A percentile compares a stretch with the other conserved stretches of the same genome.
phyloP scores from a whole-genome alignment of 2,797 vertebrate genomes.

The Sarcophilus harrisii region DNA sequence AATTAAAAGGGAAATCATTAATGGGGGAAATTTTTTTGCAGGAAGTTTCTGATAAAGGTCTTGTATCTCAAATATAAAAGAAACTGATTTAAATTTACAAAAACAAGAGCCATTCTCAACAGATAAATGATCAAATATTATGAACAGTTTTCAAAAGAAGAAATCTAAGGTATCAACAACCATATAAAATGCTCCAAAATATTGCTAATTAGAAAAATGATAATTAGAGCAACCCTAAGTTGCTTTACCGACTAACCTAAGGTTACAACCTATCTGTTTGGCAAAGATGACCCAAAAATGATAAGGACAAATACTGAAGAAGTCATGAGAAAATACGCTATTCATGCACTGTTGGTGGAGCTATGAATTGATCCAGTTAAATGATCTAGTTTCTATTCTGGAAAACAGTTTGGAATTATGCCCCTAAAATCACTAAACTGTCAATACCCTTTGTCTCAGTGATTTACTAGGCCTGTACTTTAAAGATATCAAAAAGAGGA shows the following conservation, averaged over 20 bases:
- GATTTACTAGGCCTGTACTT: background rate
- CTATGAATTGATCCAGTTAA: background rate
- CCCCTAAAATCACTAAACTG: background rate
- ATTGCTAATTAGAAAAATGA: background rate
- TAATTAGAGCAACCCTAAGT: background rate
- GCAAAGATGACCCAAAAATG: background rate
- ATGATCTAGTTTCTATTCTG: background rate
- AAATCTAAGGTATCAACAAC: background rate
- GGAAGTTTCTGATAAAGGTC: background rate
- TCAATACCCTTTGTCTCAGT: background rate
- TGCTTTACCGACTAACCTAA: background rate
- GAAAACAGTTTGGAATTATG: background rate
- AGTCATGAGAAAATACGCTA: background rate
- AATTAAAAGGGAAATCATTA: background rate
- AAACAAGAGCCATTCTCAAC: background rate
- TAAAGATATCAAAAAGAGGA: background rate
- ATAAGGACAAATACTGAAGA: background rate
- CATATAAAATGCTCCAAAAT: background rate
- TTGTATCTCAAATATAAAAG: background rate
- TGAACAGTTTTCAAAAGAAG: background rate
- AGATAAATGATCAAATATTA: background rate
- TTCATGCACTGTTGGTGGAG: background rate
- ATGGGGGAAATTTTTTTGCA: background rate
- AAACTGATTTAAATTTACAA: background rate
- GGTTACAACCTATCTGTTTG: background rate